phyloP scores from a whole-genome alignment of 2,113 vertebrate species.

The Neotragus pygmaeus region DNA sequence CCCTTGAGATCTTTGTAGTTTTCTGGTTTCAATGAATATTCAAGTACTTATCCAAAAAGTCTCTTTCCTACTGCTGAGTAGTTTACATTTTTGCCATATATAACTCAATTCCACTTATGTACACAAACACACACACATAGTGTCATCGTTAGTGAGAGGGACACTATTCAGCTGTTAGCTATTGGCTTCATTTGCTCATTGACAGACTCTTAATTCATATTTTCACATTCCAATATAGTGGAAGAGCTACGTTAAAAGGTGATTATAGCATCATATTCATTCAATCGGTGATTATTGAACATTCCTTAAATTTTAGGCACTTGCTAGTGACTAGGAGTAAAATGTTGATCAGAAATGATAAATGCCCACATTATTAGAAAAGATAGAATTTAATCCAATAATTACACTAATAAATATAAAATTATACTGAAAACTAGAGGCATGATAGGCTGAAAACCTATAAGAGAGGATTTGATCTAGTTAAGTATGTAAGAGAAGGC shows the following conservation, averaged over 20 bases:
- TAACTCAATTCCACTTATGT: slow-evolving; percentile 3
- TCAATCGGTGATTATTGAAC: not conserved
- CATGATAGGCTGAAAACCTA: not conserved
- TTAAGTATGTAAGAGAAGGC: not conserved
- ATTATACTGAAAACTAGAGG: not conserved
- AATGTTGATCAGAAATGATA: not conserved
- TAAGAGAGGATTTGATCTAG: not conserved
- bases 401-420: slow-evolving; percentile 12
- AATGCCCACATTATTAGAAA: not conserved
- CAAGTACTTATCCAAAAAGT: slow-evolving; percentile 49
- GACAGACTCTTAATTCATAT: not conserved
- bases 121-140: not conserved
- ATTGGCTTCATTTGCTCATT: not conserved
- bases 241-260: not conserved
- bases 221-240: not conserved
- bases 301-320: not conserved
- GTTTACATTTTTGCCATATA: slow-evolving; percentile 38
- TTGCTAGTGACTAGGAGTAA: not conserved
- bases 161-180: not conserved
- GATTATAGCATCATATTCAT: not conserved
- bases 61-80: not conserved
- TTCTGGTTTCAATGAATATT: slow-evolving; percentile 56
- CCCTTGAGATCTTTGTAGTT: slow-evolving; percentile 55
- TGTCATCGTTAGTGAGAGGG: not conserved
- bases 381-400: not conserved